Evolutionary conservation across 37 sponge, comb jelly and placozoan genomes (phyloP), one percentile per base, ranked within the genome.

Genomic region (Eunapius fragilis): DNA sequence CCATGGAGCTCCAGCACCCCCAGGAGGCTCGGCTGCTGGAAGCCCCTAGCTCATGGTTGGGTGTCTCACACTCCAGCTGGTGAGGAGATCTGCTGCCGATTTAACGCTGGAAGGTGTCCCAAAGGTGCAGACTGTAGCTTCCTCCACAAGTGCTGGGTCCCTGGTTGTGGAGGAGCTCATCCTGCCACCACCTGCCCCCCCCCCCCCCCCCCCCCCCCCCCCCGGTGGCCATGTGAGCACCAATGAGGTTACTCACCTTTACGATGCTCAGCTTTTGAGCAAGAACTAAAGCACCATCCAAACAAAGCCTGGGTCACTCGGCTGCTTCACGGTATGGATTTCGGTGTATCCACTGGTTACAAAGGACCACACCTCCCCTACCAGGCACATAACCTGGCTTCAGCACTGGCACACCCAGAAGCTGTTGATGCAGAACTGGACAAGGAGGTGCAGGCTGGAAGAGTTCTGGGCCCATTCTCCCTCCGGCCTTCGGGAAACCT

Each of bases 401-500:
- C 80, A 5, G 80, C 80, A 31, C n/a, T 58, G 25, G 31, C 38
- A 25, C 58, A 80, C 27, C 68, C 49, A 38, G 80, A 80, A n/a
- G 31, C 7, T 6, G 6, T 80, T 13, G 67, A 38, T 80, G 80
- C n/a, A 23, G 28, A 80, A 26, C 50, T 80, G 3, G 31, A 25
- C 80, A 25, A 41, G 31, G 68, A 84, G 37, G 37, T 58, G 25
- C 33, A 13, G 0, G 26, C 12, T 26, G 75, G 76, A 6, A 30
- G 67, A 7, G 27, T 84, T 37, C 68, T 75, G 0, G 84, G 76
- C 34, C 84, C 76, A 13, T 74, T 49, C 76, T 7, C n/a, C 68
- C 28, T 7, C 75, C 28, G 34, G 68, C 33, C 67, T 32, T 25
- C 32, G 36, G 24, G 24, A n/a, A 19, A 24, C 31, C 31, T 12